These are phyloP conservation scores for Drosophila sulfurigaster DNA, from an alignment of 1,140 invertebrate species.

Conservation along the genomic window DNA sequence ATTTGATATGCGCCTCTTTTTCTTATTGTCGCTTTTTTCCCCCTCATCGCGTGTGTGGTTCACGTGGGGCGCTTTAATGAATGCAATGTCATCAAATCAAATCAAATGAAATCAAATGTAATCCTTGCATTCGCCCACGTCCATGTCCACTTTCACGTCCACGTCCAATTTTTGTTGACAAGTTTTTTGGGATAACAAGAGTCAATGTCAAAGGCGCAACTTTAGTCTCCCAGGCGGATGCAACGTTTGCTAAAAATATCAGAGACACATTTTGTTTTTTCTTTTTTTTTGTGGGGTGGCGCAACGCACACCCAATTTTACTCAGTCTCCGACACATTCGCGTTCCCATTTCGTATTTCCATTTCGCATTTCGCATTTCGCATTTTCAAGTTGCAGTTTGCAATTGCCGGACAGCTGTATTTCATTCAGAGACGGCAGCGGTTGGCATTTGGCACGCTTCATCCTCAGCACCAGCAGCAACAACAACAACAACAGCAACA, in stretches of 20 bases:
- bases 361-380: background rate
- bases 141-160: background rate
- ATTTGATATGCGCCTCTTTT: background rate
- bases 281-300: constrained; percentile 18
- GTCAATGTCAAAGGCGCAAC: constrained; percentile 56
- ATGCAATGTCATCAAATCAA: constrained; percentile 56
- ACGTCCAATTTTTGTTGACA: constrained; percentile 44
- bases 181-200: constrained; percentile 61
- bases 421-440: constrained; percentile 49
- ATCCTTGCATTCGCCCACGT: constrained; percentile 19
- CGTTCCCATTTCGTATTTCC: background rate
- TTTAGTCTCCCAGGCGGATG: constrained; percentile 33
- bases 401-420: constrained; percentile 61
- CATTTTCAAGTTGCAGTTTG: background rate
- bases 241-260: constrained; percentile 72
- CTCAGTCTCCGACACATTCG: background rate
- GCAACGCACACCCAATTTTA: constrained; percentile 18
- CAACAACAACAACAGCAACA: background rate
- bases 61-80: constrained; percentile 30
- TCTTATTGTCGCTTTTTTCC: background rate
- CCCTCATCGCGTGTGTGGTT: background rate
- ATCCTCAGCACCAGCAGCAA: constrained; percentile 13
- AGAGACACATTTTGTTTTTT: constrained; percentile 8
- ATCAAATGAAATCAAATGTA: constrained; percentile 41
- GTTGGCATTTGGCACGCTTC: constrained; percentile 73